Conservation (phyloP, 2,888 invertebrate genomes). For the Pristionchus entomophagus region DNA sequence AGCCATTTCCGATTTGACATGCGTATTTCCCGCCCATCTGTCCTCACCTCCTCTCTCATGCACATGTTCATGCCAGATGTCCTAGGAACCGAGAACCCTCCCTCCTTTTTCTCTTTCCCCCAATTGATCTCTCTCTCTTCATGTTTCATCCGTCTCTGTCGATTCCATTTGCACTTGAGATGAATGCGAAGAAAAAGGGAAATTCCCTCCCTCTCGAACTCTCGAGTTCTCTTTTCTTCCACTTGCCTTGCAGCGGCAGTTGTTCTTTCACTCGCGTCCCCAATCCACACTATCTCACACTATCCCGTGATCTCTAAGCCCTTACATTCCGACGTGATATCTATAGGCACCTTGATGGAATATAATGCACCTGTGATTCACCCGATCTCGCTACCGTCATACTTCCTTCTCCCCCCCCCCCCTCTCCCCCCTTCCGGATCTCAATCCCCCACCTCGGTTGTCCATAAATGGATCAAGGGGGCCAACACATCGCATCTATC, state of each 20-base stretch:
- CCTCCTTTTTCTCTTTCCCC: neutral
- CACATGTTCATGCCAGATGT: slow-evolving; percentile 2
- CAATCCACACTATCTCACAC: neutral
- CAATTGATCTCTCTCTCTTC: neutral
- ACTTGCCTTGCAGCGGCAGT: slow-evolving; percentile 13
- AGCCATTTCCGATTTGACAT: neutral
- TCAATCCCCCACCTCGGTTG: neutral
- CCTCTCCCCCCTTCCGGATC: neutral
- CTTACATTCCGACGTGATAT: neutral
- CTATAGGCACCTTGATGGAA: neutral
- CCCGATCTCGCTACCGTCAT: slow-evolving; percentile 1
- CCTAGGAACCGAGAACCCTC: slow-evolving; percentile 4
- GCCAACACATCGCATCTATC: neutral
- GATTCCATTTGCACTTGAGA: slow-evolving; percentile 46
- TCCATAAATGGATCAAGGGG: slow-evolving; percentile 27
- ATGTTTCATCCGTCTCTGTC: neutral
- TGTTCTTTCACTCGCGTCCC: slow-evolving; percentile 10
- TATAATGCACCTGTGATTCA: slow-evolving; percentile 19
- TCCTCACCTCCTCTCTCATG: neutral
- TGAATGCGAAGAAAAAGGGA: slow-evolving; percentile 3
- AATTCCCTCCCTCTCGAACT: slow-evolving; percentile 6
- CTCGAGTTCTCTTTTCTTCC: slow-evolving; percentile 40
- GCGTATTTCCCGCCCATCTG: neutral
- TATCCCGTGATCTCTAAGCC: neutral
- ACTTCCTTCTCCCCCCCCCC: neutral